phyloP scores from a whole-genome alignment of 2,888 invertebrate species.

The Mythimna lalbum region DNA sequence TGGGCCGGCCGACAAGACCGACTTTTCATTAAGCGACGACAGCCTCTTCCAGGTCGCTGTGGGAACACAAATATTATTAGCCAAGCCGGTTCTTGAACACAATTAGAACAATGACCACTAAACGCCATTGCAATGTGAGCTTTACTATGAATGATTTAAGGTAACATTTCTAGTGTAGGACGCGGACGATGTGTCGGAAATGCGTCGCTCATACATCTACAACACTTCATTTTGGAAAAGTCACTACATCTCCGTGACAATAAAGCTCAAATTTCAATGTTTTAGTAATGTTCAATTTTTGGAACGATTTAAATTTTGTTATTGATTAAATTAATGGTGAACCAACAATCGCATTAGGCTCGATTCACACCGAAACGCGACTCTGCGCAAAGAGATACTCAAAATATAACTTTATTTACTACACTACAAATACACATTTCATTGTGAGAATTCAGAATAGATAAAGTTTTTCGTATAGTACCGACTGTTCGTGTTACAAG shows the following conservation, averaged over 20 bases:
- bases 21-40: slow-evolving; percentile 80
- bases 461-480: no score
- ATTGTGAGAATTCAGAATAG: no score
- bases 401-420: no score
- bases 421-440: no score
- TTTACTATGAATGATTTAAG: neutral
- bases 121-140: slow-evolving; percentile 5
- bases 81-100: neutral
- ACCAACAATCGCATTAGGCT: neutral
- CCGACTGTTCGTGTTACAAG: no score
- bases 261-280: slow-evolving; percentile 1
- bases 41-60: slow-evolving; percentile 71
- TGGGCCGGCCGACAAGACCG: slow-evolving; percentile 78
- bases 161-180: slow-evolving; percentile 10
- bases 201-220: neutral
- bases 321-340: neutral
- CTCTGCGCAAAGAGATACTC: no score
- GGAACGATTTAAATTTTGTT: neutral
- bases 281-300: slow-evolving; percentile 3
- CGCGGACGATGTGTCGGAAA: neutral
- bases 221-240: neutral
- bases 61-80: slow-evolving; percentile 4
- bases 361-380: no score
- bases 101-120: neutral
- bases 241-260: neutral